phyloP scores from a whole-genome alignment of 2,113 vertebrate species.

The Megalops atlanticus region DNA sequence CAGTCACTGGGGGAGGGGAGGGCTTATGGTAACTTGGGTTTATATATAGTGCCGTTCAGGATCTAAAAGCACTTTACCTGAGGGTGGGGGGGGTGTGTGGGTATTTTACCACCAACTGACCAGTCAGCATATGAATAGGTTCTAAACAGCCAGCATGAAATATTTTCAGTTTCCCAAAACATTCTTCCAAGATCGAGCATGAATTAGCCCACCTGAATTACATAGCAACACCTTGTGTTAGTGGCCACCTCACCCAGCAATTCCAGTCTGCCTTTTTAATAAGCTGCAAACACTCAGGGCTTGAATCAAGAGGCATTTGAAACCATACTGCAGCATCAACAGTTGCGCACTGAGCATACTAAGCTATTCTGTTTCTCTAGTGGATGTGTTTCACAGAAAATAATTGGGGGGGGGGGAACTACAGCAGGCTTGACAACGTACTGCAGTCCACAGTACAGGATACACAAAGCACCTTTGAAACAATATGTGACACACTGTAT shows the following conservation, averaged over 20 bases:
- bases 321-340: not conserved
- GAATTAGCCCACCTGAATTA: not conserved
- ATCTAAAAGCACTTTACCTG: not conserved
- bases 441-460: no score
- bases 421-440: not conserved
- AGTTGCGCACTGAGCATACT: not conserved
- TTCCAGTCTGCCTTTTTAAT: not conserved
- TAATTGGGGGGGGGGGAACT: no score
- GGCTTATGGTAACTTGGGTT: not conserved
- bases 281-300: not conserved
- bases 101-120: not conserved
- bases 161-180: not conserved
- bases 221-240: not conserved
- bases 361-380: not conserved
- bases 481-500: not conserved
- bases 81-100: not conserved
- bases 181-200: not conserved
- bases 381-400: no score
- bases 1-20: not conserved
- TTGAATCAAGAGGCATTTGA: constrained; percentile 4
- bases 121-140: not conserved
- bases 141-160: not conserved
- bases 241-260: not conserved
- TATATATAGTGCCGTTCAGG: not conserved
- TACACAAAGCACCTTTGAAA: no score